A percentile compares a stretch with the other conserved stretches of the same genome.
Conservation (phyloP, 2,888 invertebrate species). For the Lasioglossum marginatum region DNA sequence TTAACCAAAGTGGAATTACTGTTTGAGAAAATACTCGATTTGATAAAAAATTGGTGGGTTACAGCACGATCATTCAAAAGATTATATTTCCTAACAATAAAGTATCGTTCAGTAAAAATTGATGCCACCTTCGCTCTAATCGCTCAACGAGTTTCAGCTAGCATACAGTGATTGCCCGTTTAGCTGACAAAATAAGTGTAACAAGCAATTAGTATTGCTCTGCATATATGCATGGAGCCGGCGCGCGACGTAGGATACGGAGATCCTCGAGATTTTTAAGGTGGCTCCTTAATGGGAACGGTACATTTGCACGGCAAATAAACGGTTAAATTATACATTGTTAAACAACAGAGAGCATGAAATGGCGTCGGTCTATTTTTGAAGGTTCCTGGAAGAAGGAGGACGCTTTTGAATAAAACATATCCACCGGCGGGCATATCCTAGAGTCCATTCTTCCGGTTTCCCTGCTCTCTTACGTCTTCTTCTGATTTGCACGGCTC, state of each 20-base stretch:
- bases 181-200: neutral
- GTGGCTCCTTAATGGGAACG: conserved; percentile 49
- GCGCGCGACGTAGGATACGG: conserved; percentile 12
- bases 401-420: conserved; percentile 71
- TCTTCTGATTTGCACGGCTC: conserved; percentile 27
- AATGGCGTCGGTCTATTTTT: conserved; percentile 60
- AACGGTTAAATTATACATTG: conserved; percentile 76
- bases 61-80: neutral
- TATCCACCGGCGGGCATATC: conserved; percentile 61
- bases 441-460: conserved; percentile 51
- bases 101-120: neutral
- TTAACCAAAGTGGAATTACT: neutral
- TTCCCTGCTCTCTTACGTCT: conserved; percentile 37
- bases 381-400: conserved; percentile 55
- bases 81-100: neutral
- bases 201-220: neutral
- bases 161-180: neutral
- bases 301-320: conserved; percentile 64
- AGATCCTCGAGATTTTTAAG: conserved; percentile 30
- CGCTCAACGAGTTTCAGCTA: neutral
- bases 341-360: conserved; percentile 65
- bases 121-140: neutral
- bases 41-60: neutral
- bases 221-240: neutral
- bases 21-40: neutral